These are phyloP conservation scores for Myotis vivesi DNA, from an alignment of 2,797 vertebrate species.

Conservation along the genomic window DNA sequence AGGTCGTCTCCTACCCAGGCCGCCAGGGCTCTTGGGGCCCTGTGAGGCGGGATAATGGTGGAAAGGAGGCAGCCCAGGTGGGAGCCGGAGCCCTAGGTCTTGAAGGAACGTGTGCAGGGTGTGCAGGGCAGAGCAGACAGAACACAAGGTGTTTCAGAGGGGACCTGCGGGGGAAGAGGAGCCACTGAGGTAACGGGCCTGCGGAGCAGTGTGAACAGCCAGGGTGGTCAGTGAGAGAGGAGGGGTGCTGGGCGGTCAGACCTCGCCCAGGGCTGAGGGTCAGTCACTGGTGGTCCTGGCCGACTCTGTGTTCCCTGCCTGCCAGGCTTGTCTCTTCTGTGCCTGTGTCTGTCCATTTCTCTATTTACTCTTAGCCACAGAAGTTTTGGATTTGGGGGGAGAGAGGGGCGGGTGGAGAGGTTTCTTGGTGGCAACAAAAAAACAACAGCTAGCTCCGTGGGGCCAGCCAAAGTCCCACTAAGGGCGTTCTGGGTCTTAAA, in stretches of 20 bases:
- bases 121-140: too few relatives aligned
- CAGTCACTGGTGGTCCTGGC: background rate
- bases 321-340: background rate
- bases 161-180: background rate
- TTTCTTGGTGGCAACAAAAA: background rate
- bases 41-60: background rate
- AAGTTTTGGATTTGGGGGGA: background rate
- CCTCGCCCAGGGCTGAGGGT: background rate
- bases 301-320: background rate
- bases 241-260: accelerated
- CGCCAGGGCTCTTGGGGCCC: background rate
- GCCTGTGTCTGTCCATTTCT: background rate
- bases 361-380: background rate
- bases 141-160: background rate
- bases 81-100: background rate
- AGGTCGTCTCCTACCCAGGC: background rate
- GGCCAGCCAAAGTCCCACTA: background rate
- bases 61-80: background rate
- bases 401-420: too few relatives aligned
- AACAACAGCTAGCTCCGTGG: background rate
- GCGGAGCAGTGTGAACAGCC: background rate
- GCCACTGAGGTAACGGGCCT: background rate
- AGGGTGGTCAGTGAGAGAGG: background rate
- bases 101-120: background rate
- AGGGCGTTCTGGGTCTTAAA: conserved; percentile 21